These are phyloP conservation scores for Caiman crocodilus DNA, from an alignment of 2,797 vertebrate species.

Conservation along the genomic window DNA sequence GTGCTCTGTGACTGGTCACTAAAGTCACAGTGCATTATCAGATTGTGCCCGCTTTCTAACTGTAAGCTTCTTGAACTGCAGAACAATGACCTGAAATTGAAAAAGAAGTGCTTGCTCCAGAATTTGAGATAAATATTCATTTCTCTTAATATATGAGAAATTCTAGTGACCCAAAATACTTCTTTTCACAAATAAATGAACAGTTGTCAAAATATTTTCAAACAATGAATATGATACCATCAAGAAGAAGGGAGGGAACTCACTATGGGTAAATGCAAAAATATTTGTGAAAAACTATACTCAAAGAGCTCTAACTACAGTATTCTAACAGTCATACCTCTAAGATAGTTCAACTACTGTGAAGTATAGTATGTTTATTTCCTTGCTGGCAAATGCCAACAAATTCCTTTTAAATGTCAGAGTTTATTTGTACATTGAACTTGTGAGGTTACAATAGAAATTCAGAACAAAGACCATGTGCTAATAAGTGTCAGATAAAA, in stretches of 20 bases:
- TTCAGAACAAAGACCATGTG: neutral
- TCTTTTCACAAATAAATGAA: neutral
- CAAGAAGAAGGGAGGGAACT: accelerated
- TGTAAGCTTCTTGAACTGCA: neutral
- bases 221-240: neutral
- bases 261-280: neutral
- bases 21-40: neutral
- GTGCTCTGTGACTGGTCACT: neutral
- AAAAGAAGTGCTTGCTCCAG: neutral
- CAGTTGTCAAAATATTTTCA: neutral
- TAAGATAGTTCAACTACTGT: neutral
- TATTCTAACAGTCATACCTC: no score
- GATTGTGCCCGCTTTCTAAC: neutral
- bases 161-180: accelerated
- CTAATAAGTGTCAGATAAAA: neutral
- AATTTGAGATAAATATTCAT: neutral
- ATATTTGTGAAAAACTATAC: neutral
- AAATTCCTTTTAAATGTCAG: no score
- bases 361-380: neutral
- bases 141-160: neutral
- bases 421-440: no score
- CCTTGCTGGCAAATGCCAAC: neutral
- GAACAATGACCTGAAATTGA: neutral
- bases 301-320: neutral
- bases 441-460: neutral